Evolutionary conservation across 64 coral and sea anemone genomes (phyloP).

Genomic region (Porites lutea): DNA sequence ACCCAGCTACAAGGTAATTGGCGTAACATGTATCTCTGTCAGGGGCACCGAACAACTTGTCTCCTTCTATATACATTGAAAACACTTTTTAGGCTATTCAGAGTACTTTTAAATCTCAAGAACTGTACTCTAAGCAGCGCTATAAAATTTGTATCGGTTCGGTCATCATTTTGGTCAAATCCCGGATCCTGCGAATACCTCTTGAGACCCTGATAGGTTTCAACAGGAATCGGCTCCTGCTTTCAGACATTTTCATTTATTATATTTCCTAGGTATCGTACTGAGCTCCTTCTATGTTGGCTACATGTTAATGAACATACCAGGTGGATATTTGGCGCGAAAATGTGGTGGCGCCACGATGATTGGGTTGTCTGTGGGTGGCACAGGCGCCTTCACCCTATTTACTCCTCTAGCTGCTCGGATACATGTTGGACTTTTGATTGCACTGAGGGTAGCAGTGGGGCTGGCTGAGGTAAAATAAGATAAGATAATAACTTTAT

Average conservation of each 20-base stretch:
- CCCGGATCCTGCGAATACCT: too few species aligned
- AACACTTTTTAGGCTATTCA: too few species aligned
- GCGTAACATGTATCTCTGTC: too few species aligned
- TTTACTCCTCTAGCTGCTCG: slow-evolving; percentile 76
- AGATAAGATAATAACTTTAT: too few species aligned
- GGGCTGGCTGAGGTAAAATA: slow-evolving; percentile 52
- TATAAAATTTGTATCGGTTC: too few species aligned
- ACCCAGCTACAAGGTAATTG: too few species aligned
- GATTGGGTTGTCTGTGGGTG: slow-evolving; percentile 61
- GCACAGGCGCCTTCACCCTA: slow-evolving; percentile 49
- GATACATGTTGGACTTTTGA: slow-evolving; percentile 38
- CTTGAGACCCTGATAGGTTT: background rate
- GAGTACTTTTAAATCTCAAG: too few species aligned
- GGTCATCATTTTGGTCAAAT: too few species aligned
- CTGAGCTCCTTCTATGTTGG: slow-evolving; percentile 82
- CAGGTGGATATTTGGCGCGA: slow-evolving; percentile 68
- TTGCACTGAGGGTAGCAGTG: slow-evolving; percentile 34
- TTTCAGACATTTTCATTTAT: background rate
- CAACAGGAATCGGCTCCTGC: background rate
- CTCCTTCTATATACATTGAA: too few species aligned
- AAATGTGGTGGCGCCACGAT: slow-evolving; percentile 71
- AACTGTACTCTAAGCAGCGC: too few species aligned
- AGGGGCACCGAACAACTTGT: too few species aligned
- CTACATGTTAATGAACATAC: slow-evolving; percentile 73
- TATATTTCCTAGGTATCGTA: slow-evolving; percentile 44